These are phyloP conservation scores for Athalia cordata DNA, from an alignment of 2,888 invertebrate genomes.

Conservation along the genomic window DNA sequence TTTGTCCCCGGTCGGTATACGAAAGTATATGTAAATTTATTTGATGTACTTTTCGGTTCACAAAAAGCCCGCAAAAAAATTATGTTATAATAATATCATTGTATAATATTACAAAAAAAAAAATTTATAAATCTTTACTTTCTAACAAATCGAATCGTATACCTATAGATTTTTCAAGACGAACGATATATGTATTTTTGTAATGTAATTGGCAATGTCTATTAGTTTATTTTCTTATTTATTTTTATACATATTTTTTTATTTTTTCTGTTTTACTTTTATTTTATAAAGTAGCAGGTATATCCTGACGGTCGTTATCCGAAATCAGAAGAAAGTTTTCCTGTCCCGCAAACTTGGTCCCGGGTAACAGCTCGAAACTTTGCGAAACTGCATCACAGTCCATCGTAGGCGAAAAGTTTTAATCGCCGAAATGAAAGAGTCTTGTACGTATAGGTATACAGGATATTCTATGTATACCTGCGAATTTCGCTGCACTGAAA, in stretches of 20 bases:
- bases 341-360: conserved; percentile 21
- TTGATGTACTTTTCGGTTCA: conserved; percentile 26
- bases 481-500: too few species aligned
- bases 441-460: neutral
- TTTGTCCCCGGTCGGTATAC: neutral
- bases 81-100: conserved; percentile 16
- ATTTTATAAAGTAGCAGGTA: neutral
- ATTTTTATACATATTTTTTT: too few species aligned
- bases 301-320: conserved; percentile 22
- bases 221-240: too few species aligned
- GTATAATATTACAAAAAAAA: neutral
- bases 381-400: conserved; percentile 7
- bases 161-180: too few species aligned
- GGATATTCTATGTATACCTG: neutral
- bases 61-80: conserved; percentile 17
- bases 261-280: neutral
- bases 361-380: conserved; percentile 30
- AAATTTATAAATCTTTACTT: too few species aligned
- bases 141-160: too few species aligned
- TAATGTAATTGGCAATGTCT: too few species aligned
- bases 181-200: too few species aligned
- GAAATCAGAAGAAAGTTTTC: conserved; percentile 39
- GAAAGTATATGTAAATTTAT: conserved; percentile 40
- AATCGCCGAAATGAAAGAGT: conserved; percentile 34
- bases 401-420: conserved; percentile 26